Conservation (phyloP, 2,113 vertebrate genomes). For the Oreochromis spilurus region DNA sequence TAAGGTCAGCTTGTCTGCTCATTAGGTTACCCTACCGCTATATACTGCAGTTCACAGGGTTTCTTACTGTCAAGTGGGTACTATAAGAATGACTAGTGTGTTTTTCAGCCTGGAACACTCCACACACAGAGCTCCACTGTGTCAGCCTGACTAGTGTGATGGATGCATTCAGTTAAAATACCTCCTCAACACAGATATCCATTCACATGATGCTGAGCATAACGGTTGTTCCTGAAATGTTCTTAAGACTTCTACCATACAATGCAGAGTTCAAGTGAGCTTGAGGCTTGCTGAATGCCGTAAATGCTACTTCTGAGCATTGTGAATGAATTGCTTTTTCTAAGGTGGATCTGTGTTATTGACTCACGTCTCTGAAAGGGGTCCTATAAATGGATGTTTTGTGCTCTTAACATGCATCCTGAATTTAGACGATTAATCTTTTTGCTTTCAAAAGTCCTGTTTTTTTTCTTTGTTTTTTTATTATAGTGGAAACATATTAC, state of each 20-base stretch:
- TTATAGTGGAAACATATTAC: not conserved
- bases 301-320: conserved; percentile 29
- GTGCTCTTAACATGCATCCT: not conserved
- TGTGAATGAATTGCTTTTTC: conserved; percentile 25
- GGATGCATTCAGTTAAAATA: conserved; percentile 80
- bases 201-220: conserved; percentile 54
- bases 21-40: not conserved
- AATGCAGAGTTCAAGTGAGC: not conserved
- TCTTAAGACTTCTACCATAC: conserved; percentile 39
- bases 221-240: conserved; percentile 23
- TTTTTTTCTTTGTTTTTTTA: not conserved
- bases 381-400: not conserved
- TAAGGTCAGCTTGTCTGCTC: not conserved
- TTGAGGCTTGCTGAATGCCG: not conserved
- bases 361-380: not conserved
- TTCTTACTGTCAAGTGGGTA: not conserved
- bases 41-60: conserved; percentile 24
- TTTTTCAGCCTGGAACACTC: conserved; percentile 2
- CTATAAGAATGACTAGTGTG: conserved; percentile 39
- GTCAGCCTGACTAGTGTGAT: conserved; percentile 73
- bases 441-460: not conserved
- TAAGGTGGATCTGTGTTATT: not conserved
- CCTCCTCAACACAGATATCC: conserved; percentile 58
- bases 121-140: conserved; percentile 71
- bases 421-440: not conserved